phyloP scores from a whole-genome alignment of 2,888 invertebrate species.

The Lasioglossum calceatum region DNA sequence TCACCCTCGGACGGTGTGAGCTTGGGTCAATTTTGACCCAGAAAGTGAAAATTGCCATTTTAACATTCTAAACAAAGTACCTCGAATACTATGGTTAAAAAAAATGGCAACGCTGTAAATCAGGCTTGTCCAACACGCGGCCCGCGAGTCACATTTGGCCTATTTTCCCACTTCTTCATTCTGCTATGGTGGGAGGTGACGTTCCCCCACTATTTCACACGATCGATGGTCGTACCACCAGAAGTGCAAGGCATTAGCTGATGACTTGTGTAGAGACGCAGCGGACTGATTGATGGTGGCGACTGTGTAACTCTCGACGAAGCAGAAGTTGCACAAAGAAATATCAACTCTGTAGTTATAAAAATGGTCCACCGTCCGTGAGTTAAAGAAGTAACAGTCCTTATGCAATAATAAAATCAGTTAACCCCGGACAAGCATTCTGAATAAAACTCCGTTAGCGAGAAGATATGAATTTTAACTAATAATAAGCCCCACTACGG shows the following conservation, averaged over 20 bases:
- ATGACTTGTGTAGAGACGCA: no score
- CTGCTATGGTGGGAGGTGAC: no score
- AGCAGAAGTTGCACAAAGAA: no score
- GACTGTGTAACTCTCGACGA: no score
- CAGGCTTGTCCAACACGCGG: no score
- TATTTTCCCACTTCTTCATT: no score
- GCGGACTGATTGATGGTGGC: no score
- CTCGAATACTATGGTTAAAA: neutral
- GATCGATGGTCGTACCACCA: no score
- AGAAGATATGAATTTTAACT: neutral
- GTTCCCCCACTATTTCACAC: no score
- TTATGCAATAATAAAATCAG: neutral
- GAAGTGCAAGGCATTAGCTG: no score
- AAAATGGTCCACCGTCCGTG: neutral
- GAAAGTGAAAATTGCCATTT: no score
- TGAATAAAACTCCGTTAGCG: neutral
- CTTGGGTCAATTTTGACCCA: neutral
- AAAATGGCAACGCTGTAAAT: neutral
- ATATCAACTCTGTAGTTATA: neutral
- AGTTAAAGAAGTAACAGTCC: neutral
- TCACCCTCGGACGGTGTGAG: neutral
- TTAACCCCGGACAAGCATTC: neutral
- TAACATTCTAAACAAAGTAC: neutral
- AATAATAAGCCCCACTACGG: neutral
- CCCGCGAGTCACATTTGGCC: no score